Base-by-base conservation (phyloP, 2,113 vertebrate species). In the Rhegmatorhina hoffmannsi region DNA sequence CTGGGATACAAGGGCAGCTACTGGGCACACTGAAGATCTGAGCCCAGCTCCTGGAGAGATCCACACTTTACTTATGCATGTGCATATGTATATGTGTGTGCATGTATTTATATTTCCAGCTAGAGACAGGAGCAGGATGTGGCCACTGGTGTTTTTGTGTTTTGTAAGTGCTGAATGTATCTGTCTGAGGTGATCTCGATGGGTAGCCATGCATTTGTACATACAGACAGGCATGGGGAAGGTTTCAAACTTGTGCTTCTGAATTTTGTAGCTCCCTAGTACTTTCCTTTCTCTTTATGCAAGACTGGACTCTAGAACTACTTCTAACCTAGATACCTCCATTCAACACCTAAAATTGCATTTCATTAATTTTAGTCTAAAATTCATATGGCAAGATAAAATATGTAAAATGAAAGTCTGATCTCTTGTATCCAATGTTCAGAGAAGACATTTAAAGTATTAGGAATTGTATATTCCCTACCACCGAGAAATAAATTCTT, bases 1-100 rank as follows among this genome's bases (percentile, higher is more conserved):
- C 17, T 23, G 36, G 10, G 7, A n/a, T 44, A 28, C 31, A 62
- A 11, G 20, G 13, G 21, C 23, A 81, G 9, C 24, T 55, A 2
- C 38, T 12, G 14, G 8, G 8, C 5, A 47, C 19, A 38, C n/a
- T 67, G 38, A 73, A 33, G 10, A 49, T 44, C 49, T 68, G 36
- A 77, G 6, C 21, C 5, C 38, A 69, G 21, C 3, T 66, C 11
- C 31, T 62, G 43, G 15, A 80, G 47, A n/a, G 17, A 38, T 38
- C 26, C 31, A 25, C 19, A 18, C 10, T 7, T 53, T n/a, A 17
- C 10, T 17, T 17, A 20, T 24, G 29, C 7, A 17, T 3, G 4
- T 29, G 9, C 16, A 7, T 15, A 4, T 12, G 0, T 34, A 4
- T 31, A 2, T 47, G 0, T 44, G 3, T 43, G 14, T 40, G 5